Base-by-base conservation (phyloP, 1,140 invertebrate species). In the Onthophagus taurus region DNA sequence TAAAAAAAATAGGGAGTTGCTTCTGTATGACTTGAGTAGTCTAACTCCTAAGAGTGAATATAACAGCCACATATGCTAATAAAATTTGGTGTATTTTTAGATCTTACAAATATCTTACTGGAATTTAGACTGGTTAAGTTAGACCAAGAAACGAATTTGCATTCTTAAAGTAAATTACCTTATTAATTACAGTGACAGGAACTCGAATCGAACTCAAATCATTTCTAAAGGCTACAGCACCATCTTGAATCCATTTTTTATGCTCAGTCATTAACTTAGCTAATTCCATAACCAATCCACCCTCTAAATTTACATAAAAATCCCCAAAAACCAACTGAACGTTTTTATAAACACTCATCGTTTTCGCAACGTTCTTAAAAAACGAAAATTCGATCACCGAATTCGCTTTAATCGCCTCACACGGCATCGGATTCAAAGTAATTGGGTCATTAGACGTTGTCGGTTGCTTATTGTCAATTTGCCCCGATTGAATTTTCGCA, bases 381-480 rank as follows among this genome's bases (percentile, higher is more conserved):
- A 77, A 57, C 1, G 73, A 69, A 14, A 85, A 60, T 58, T 87
- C 82, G 24, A 87, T 54, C 51, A 77, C 85, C 1, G 83, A 81
- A 3, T 42, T 72, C 64, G 52, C 59, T 67, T 50, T 63, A 55
- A 17, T 57, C 48, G 30, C 60, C 61, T 4, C 64, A 38, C 36
- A 66, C 45, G 29, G 59, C 34, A 36, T 59, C 50, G 82, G 79
- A 57, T 81, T 72, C n/a, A 91, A 56, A 1, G 87, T 76, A 36
- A 82, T 78, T 1, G 83, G 80, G 58, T 85, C 87, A 24, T 80
- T 76, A n/a, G 84, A 77, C 58, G 84, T 78, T n/a, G n/a, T n/a
- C 14, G 72, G 65, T 43, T 83, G 59, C 63, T 89, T 86, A 68
- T 89, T 89, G 61, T 90, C 86, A 45, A 90, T 68, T 74, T 90